Evolutionary conservation across 2,113 vertebrate genomes (phyloP).

Genomic region (Nothoprocta pentlandii): DNA sequence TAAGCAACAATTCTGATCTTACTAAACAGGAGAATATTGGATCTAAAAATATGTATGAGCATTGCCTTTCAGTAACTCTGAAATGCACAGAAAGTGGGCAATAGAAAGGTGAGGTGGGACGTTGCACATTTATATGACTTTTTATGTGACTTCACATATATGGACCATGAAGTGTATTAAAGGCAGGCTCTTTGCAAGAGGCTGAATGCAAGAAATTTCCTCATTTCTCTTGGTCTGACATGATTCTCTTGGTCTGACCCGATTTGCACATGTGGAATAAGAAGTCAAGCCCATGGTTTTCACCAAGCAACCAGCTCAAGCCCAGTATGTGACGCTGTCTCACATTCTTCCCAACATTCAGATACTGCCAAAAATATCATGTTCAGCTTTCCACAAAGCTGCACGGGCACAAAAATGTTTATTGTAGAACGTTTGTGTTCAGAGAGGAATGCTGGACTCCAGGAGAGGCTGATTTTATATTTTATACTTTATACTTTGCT

Average conservation of each 20-base stretch:
- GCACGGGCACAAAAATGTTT: constrained; percentile 51
- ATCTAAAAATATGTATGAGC: not conserved
- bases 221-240: not conserved
- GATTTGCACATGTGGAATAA: not conserved
- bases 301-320: not conserved
- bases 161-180: not conserved
- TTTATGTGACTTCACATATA: too few relatives aligned
- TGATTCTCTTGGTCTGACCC: not conserved
- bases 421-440: constrained; percentile 22
- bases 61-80: not conserved
- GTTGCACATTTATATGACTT: rapidly evolving
- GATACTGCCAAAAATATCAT: constrained; percentile 60
- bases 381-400: constrained; percentile 39
- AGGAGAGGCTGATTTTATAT: not conserved
- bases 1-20: not conserved
- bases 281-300: not conserved
- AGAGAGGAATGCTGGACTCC: not conserved
- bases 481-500: constrained; percentile 26
- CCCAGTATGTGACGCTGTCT: constrained; percentile 4
- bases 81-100: not conserved
- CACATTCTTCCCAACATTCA: constrained; percentile 48
- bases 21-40: not conserved
- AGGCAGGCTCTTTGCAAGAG: not conserved
- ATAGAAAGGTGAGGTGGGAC: not conserved
- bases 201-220: not conserved